Percentiles rank a stretch among this genome's conserved stretches.
phyloP scores from a whole-genome alignment of 2,888 invertebrate genomes.

The Choristoneura rosaceana region DNA sequence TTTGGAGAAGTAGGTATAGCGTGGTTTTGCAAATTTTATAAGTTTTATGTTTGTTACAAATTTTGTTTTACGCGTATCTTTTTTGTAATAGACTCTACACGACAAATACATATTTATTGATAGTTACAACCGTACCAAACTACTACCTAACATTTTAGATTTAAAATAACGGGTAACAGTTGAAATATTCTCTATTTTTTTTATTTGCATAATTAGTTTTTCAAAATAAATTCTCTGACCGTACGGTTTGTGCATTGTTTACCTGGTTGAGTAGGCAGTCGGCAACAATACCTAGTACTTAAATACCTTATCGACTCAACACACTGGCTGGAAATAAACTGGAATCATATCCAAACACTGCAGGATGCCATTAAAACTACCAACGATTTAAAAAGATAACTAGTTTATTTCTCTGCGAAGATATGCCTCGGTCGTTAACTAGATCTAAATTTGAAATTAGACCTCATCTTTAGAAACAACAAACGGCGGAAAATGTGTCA shows the following conservation, averaged over 20 bases:
- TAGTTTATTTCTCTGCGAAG: conserved; percentile 5
- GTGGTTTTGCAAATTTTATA: neutral
- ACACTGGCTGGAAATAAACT: conserved; percentile 21
- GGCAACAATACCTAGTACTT: conserved; percentile 52
- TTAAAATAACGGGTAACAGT: too few relatives aligned
- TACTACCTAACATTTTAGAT: too few relatives aligned
- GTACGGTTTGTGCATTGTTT: conserved; percentile 57
- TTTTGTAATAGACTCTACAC: too few relatives aligned
- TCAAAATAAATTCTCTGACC: conserved; percentile 34
- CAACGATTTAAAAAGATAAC: conserved; percentile 15
- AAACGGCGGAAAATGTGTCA: neutral
- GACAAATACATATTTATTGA: too few relatives aligned
- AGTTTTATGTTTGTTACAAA: neutral
- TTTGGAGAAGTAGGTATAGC: too few relatives aligned
- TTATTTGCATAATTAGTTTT: neutral
- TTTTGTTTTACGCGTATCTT: too few relatives aligned
- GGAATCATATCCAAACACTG: conserved; percentile 30
- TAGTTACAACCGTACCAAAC: too few relatives aligned
- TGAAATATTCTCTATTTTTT: too few relatives aligned
- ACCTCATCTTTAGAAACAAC: conserved; percentile 2
- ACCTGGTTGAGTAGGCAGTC: conserved; percentile 49
- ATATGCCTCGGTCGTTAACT: conserved; percentile 3
- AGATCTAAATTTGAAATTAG: conserved; percentile 11
- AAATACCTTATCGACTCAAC: conserved; percentile 38
- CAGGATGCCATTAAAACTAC: conserved; percentile 25